These are phyloP conservation scores for Agonopterix alstromeriana DNA, from an alignment of 2,888 invertebrate species.

Conservation along the genomic window DNA sequence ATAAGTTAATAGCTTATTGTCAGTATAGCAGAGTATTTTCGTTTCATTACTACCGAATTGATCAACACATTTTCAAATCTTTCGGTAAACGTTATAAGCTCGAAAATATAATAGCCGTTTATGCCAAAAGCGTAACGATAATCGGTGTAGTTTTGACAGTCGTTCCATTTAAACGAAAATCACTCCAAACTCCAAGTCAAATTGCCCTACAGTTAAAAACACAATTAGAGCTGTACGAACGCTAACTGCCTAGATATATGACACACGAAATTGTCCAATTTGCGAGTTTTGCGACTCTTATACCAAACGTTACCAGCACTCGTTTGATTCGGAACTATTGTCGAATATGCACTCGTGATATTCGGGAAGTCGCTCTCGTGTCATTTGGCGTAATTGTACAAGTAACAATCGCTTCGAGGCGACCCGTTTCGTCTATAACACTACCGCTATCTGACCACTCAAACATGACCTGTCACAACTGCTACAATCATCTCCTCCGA, in stretches of 20 bases:
- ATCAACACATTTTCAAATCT: too few species aligned
- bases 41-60: too few species aligned
- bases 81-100: too few species aligned
- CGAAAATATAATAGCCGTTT: too few species aligned
- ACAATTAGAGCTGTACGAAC: slow-evolving; percentile 16
- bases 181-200: slow-evolving; percentile 2
- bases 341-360: slow-evolving; percentile 2
- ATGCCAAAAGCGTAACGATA: background rate
- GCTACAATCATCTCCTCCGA: slow-evolving; percentile 19
- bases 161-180: background rate
- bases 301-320: slow-evolving; percentile 9
- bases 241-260: slow-evolving; percentile 24
- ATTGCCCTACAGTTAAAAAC: slow-evolving; percentile 15
- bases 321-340: slow-evolving; percentile 16
- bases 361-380: slow-evolving; percentile 30
- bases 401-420: slow-evolving; percentile 42
- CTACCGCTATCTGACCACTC: slow-evolving; percentile 28
- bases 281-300: slow-evolving; percentile 2
- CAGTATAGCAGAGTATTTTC: too few species aligned
- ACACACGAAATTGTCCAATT: slow-evolving; percentile 27
- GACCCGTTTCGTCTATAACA: slow-evolving; percentile 31
- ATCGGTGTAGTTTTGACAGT: background rate
- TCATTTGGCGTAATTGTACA: slow-evolving; percentile 48
- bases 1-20: too few species aligned
- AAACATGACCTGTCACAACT: slow-evolving; percentile 26